These are phyloP conservation scores for Heliocidaris tuberculata DNA, from an alignment of 35 echinoderm and acorn worm genomes.

Conservation along the genomic window DNA sequence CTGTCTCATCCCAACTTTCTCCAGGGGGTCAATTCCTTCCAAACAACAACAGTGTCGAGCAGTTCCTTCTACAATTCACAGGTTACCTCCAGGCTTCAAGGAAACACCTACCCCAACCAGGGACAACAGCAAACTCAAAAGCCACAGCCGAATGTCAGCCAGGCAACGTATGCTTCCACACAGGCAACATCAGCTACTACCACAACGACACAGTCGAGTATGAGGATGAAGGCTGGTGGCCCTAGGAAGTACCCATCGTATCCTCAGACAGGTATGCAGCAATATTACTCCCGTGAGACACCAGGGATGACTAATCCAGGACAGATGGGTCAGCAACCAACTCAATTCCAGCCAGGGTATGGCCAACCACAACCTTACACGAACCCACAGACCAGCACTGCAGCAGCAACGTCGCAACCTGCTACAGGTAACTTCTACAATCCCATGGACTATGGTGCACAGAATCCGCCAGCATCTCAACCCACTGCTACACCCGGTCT, in stretches of 20 bases:
- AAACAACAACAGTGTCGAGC: conserved; percentile 93
- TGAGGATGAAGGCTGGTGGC: conserved; percentile 44
- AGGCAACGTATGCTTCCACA: background rate
- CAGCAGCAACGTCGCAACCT: background rate
- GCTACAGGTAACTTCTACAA: conserved; percentile 61
- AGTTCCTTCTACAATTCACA: conserved; percentile 82
- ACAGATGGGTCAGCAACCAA: background rate
- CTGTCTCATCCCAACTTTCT: conserved; percentile 31
- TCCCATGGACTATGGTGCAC: conserved; percentile 29
- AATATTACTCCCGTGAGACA: conserved; percentile 53
- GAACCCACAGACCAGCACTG: conserved; percentile 30
- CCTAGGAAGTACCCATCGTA: conserved; percentile 67
- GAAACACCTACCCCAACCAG: conserved; percentile 52
- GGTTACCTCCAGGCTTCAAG: conserved; percentile 55
- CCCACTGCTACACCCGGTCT: background rate
- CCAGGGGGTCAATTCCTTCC: conserved; percentile 59
- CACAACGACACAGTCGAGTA: conserved; percentile 19
- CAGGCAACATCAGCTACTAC: conserved; percentile 21
- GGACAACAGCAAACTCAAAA: conserved; percentile 47
- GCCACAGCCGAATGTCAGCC: conserved; percentile 26
- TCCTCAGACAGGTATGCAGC: conserved; percentile 66
- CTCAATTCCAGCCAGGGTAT: background rate
- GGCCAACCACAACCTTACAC: conserved; percentile 36
- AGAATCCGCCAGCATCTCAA: conserved; percentile 35
- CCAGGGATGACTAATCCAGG: background rate